phyloP scores from a whole-genome alignment of 1,140 invertebrate genomes.

The Cataglyphis hispanica region DNA sequence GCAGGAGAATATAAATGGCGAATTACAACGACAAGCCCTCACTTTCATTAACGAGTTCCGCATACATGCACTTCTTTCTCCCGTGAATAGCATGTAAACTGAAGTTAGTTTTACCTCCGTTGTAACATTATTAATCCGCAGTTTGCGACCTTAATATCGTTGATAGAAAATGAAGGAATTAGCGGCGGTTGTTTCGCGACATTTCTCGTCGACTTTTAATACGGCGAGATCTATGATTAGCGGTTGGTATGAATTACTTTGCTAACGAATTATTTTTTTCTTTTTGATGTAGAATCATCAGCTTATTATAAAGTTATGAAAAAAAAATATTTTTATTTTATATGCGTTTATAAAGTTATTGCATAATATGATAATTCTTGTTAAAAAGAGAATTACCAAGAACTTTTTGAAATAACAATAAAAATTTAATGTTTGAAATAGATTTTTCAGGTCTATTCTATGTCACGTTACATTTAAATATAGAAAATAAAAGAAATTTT shows the following conservation, averaged over 20 bases:
- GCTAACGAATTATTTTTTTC: conserved; percentile 26
- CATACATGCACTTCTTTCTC: conserved; percentile 43
- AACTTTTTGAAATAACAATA: neutral
- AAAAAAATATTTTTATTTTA: conserved; percentile 15
- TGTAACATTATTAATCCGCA: conserved; percentile 53
- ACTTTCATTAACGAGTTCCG: conserved; percentile 40
- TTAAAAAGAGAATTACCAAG: neutral
- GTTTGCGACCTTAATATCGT: conserved; percentile 46
- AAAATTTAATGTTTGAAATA: conserved; percentile 33
- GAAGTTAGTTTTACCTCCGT: conserved; percentile 48
- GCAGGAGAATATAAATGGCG: neutral
- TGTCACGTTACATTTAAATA: conserved; percentile 27
- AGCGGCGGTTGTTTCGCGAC: conserved; percentile 10
- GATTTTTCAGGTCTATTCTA: conserved; percentile 7
- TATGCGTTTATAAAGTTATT: neutral
- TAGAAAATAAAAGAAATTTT: conserved; percentile 38
- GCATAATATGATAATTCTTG: neutral
- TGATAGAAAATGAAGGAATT: conserved; percentile 32
- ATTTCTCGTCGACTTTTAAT: conserved; percentile 21
- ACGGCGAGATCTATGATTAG: neutral
- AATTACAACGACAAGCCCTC: conserved; percentile 25
- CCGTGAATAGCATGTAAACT: conserved; percentile 3
- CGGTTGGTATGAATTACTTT: neutral
- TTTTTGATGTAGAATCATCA: neutral
- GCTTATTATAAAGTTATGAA: neutral